Percentiles rank a stretch among this genome's conserved stretches.
Conservation (phyloP, 2,797 vertebrate genomes). For the Anguilla marmorata region DNA sequence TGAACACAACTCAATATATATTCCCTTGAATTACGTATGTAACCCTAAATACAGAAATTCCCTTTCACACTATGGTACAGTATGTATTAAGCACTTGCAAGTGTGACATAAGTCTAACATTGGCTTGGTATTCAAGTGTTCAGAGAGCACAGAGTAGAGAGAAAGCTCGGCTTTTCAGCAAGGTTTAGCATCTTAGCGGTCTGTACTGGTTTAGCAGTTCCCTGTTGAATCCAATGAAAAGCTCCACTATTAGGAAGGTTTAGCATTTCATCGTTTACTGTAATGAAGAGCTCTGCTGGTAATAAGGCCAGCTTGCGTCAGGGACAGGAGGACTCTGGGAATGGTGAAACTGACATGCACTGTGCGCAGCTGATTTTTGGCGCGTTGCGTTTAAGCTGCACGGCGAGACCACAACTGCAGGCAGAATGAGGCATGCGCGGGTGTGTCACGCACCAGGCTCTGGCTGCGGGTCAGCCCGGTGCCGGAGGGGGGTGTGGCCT, state of each 20-base stretch:
- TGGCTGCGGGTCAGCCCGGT: conserved; percentile 80
- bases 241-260: neutral
- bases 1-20: neutral
- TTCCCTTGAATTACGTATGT: neutral
- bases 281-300: neutral
- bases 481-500: conserved; percentile 70
- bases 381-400: neutral
- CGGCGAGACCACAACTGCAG: neutral
- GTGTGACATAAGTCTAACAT: neutral
- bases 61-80: neutral
- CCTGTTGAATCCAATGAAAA: neutral
- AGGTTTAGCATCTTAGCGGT: neutral
- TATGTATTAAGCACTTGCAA: neutral
- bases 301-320: neutral
- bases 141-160: neutral
- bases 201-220: neutral
- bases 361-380: neutral
- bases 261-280: neutral
- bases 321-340: neutral
- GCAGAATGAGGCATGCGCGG: conserved; percentile 33
- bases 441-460: conserved; percentile 82
- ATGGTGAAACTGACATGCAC: neutral
- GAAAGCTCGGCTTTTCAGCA: neutral
- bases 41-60: neutral
- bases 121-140: neutral